Evolutionary conservation across 2,113 vertebrate species (phyloP).

Genomic region (Madoqua kirkii): DNA sequence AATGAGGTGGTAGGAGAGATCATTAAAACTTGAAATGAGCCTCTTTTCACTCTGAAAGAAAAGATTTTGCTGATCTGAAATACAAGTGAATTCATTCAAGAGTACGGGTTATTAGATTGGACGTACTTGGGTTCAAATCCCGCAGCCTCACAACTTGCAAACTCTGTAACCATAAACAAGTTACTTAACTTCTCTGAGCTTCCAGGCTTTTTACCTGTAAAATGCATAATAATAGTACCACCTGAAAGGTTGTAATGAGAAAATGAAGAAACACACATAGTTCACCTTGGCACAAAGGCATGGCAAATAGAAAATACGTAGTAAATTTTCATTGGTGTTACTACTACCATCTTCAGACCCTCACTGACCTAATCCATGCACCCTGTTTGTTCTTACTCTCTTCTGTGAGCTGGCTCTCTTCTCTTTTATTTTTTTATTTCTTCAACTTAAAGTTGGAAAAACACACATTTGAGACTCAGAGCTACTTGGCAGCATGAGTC

Average conservation of each 20-base stretch:
- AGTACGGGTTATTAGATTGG: neutral
- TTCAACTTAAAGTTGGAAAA: slow-evolving; percentile 9
- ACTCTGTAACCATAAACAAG: neutral
- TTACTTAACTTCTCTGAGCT: neutral
- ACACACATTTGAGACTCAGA: neutral
- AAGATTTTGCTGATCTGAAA: neutral
- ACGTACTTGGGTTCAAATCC: neutral
- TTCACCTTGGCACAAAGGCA: neutral
- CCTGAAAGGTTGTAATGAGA: neutral
- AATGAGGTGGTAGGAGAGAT: neutral
- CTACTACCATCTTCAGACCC: neutral
- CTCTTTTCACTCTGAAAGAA: neutral
- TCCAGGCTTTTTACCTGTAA: neutral
- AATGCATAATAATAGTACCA: neutral
- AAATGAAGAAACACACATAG: neutral
- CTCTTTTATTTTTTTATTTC: neutral
- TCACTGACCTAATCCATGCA: neutral
- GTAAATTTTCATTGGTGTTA: neutral
- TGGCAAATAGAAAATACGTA: fast-evolving
- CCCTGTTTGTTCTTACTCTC: neutral
- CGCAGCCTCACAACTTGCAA: neutral
- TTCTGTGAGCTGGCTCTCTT: neutral
- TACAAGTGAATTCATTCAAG: neutral
- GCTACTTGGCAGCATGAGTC: neutral
- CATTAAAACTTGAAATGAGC: neutral